Base-by-base conservation (phyloP, 2,797 vertebrate genomes). In the Xiphorhynchus erythropygius region DNA sequence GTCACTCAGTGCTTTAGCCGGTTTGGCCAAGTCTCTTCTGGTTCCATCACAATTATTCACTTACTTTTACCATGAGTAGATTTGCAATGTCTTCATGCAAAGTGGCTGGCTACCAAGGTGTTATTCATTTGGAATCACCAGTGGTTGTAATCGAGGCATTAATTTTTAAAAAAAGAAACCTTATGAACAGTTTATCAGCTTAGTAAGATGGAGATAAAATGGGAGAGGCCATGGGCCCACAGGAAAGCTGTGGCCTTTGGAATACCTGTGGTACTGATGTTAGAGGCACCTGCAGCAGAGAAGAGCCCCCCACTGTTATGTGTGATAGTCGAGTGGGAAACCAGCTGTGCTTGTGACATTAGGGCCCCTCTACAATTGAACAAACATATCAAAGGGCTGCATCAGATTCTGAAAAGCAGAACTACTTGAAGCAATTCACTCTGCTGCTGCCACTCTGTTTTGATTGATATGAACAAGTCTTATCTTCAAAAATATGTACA, bases 401-500 rank as follows among this genome's bases (percentile, higher is more conserved):
- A 75, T 64, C 80, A 80, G 69, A 73, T 30, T n/a, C 62, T 93
- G 63, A 41, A 85, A 88, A 95, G 70, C 63, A 95, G 90, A 93
- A 18, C 50, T 56, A 80, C 59, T 86, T 76, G 70, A 94, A 95
- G 87, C 30, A 89, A 91, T 44, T 91, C 87, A 73, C 81, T 95
- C 27, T 27, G 75, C 71, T 92, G 84, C 83, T 96, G 76, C 68
- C 90, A 63, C 73, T 96, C 73, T 69, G 49, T 67, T 92, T 87
- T 96, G 94, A 95, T 94, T 95, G 87, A 94, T 89, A 63, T 14
- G 52, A 93, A 69, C 75, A 88, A 93, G 78, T 27, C 83, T 93
- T 96, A 95, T 89, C 83, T 97, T 95, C 84, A 92, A 94, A 96
- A 96, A 93, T 70, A 89, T 33, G 65, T 89, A 81, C 50, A 84